Evolutionary conservation across 2,888 invertebrate species (phyloP).

Genomic region (Protodeltote pygarga): DNA sequence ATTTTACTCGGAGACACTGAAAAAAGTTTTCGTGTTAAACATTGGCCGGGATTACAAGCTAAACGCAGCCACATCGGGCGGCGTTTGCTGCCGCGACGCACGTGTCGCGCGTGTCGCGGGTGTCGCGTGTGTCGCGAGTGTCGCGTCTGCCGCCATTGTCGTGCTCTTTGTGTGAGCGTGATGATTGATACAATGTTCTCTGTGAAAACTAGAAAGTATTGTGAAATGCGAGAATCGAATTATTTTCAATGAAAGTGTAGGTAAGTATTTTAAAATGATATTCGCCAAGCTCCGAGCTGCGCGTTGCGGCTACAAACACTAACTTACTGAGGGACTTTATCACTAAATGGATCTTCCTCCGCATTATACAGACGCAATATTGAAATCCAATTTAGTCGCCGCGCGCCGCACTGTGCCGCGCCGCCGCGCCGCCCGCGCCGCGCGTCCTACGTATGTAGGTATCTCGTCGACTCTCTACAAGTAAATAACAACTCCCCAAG

Average conservation of each 20-base stretch:
- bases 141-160: too few relatives aligned
- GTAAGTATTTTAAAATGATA: not conserved
- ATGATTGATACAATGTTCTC: too few relatives aligned
- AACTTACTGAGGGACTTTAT: slow-evolving; percentile 27
- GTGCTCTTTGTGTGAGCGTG: too few relatives aligned
- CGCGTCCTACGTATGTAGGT: too few relatives aligned
- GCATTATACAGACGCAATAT: slow-evolving; percentile 37
- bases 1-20: slow-evolving; percentile 46
- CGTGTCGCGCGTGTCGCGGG: too few relatives aligned
- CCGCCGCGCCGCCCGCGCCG: too few relatives aligned
- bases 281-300: not conserved
- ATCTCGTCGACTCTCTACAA: too few relatives aligned
- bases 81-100: too few relatives aligned
- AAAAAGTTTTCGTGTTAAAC: slow-evolving; percentile 48
- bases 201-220: too few relatives aligned
- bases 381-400: slow-evolving; percentile 47
- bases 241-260: not conserved
- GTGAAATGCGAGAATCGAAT: too few relatives aligned
- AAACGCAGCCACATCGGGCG: too few relatives aligned
- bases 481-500: slow-evolving; percentile 3
- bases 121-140: too few relatives aligned
- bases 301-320: not conserved
- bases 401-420: slow-evolving; percentile 11
- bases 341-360: slow-evolving; percentile 34
- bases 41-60: slow-evolving; percentile 43